Evolutionary conservation across 2,113 vertebrate species (phyloP).

Genomic region (Sebastes fasciatus): DNA sequence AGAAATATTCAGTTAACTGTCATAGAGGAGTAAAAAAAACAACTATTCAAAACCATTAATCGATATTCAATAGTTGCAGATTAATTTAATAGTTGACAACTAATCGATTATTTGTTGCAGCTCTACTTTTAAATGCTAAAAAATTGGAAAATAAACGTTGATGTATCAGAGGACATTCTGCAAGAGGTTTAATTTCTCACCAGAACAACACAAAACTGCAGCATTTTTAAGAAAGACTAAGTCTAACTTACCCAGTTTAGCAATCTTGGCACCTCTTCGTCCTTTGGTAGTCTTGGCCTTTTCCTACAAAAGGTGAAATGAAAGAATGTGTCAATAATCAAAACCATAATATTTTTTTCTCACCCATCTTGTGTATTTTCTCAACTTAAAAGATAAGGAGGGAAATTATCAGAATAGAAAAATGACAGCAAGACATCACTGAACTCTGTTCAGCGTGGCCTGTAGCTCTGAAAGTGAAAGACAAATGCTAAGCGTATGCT

Average conservation of each 20-base stretch:
- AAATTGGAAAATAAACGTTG: neutral
- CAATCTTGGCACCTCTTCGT: constrained; percentile 88
- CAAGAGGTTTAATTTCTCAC: neutral
- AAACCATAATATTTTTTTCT: neutral
- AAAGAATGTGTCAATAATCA: neutral
- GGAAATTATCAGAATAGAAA: neutral
- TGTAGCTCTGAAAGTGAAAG: neutral
- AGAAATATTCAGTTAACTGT: too few species aligned
- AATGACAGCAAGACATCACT: neutral
- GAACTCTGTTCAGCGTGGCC: neutral
- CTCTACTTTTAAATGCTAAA: neutral
- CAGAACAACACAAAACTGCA: too few species aligned
- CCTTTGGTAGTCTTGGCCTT: constrained; percentile 89
- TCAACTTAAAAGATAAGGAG: neutral
- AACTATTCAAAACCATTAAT: too few species aligned
- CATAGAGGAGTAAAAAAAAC: too few species aligned
- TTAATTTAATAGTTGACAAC: too few species aligned
- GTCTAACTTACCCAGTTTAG: constrained; percentile 85
- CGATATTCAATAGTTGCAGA: too few species aligned
- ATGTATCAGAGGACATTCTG: neutral
- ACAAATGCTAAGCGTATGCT: neutral
- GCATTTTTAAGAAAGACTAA: too few species aligned
- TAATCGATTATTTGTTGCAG: too few species aligned
- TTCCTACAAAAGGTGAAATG: constrained; percentile 78
- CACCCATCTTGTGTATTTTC: neutral